Conservation (phyloP, 2,888 invertebrate genomes). For the Macrophya annulata region DNA sequence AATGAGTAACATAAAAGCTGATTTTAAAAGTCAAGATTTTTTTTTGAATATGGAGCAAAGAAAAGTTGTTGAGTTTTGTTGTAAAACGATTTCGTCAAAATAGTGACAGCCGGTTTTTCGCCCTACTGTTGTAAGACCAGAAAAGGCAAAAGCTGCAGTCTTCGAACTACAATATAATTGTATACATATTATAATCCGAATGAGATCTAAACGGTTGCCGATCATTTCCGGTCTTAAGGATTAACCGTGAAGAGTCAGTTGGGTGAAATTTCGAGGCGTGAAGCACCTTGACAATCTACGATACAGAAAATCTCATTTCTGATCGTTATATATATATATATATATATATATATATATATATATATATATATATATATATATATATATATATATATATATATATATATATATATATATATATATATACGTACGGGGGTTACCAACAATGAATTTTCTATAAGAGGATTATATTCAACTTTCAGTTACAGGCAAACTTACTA, state of each 20-base stretch:
- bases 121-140: background rate
- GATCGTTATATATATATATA: too few species aligned
- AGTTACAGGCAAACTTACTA: conserved; percentile 61
- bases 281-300: conserved; percentile 50
- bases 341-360: too few species aligned
- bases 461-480: conserved; percentile 72
- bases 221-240: conserved; percentile 80
- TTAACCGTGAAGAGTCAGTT: conserved; percentile 68
- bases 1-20: too few species aligned
- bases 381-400: too few species aligned
- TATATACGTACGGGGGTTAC: conserved; percentile 52
- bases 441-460: conserved; percentile 63
- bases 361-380: too few species aligned
- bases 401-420: too few species aligned
- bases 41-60: background rate
- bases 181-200: conserved; percentile 70
- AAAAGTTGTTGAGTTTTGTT: background rate
- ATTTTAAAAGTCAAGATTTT: too few species aligned
- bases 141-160: background rate
- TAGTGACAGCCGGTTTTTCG: conserved; percentile 3
- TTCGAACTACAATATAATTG: background rate
- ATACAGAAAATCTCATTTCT: conserved; percentile 38
- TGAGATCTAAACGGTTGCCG: conserved; percentile 79
- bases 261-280: conserved; percentile 44
- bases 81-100: conserved; percentile 44